phyloP scores from a whole-genome alignment of 2,888 invertebrate genomes.

The Copidosoma aretas region DNA sequence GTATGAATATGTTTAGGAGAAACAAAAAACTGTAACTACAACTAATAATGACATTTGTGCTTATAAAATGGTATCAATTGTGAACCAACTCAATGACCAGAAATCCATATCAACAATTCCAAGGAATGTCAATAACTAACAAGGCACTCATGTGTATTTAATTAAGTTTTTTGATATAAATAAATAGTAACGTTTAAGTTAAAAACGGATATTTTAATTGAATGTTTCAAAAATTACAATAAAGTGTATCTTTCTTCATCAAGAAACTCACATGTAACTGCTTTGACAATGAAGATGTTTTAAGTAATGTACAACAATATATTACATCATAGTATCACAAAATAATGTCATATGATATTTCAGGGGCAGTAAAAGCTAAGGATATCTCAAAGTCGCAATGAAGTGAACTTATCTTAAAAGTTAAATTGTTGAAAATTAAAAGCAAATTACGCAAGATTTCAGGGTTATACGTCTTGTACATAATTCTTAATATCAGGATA shows the following conservation, averaged over 20 bases:
- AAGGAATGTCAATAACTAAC: constrained; percentile 49
- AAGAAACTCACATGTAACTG: constrained; percentile 26
- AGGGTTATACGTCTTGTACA: too few species aligned
- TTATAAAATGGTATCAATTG: constrained; percentile 1
- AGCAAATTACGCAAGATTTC: too few species aligned
- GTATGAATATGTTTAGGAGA: too few species aligned
- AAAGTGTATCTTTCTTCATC: constrained; percentile 19
- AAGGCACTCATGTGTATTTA: constrained; percentile 49
- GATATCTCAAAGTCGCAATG: background rate
- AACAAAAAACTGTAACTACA: constrained; percentile 12
- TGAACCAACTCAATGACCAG: constrained; percentile 17
- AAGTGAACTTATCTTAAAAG: background rate
- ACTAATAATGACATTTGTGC: constrained; percentile 18
- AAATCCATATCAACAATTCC: constrained; percentile 29
- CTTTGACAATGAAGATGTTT: constrained; percentile 19
- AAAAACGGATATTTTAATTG: constrained; percentile 39
- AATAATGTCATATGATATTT: constrained; percentile 10
- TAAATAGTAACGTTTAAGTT: constrained; percentile 45
- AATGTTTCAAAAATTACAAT: constrained; percentile 30
- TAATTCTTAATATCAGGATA: too few species aligned
- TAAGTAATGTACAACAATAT: too few species aligned
- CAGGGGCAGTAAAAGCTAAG: background rate
- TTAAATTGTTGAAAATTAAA: too few species aligned
- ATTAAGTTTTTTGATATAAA: constrained; percentile 42
- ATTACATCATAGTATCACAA: constrained; percentile 27